Base-by-base conservation (phyloP, 2,797 vertebrate genomes). In the Enteromius fasciolatus region DNA sequence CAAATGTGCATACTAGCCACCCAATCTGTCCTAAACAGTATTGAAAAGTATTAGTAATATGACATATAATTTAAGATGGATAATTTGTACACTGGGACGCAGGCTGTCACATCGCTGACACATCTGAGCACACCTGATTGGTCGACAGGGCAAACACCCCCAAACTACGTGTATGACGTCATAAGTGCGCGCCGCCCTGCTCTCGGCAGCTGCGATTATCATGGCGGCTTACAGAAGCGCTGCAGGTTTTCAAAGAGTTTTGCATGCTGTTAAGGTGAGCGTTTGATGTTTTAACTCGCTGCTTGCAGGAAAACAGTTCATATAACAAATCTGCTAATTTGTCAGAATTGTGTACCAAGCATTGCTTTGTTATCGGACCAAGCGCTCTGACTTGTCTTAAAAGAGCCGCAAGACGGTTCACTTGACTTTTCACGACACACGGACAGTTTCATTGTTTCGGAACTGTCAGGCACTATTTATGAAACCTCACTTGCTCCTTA, bases 181-280 rank as follows among this genome's bases (percentile, higher is more conserved):
- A 25, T 48, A 0, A 23, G 15, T 8, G 7, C 25, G 48, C 80
- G 80, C 67, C 59, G 46, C 36, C 25, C 48, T 48, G 50, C 36
- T 72, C 11, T 36, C 28, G 20, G 54, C 48, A 10, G 63, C 83
- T 79, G 64, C 80, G 59, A 59, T 87, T 91, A 82, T 89, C 87
- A 95, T 95, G 94, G 93, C 93, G 89, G 88, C 92, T 48, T 89
- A 88, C 89, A 86, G 88, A 78, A 63, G 89, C 64, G 80, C 88
- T 86, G 81, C 87, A 81, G 77, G 90, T 15, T 46, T 94, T 83
- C 88, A 76, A 59, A 92, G 89, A 74, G 90, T 94, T 59, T 83
- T 92, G 74, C 84, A 86, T 4, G 68, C 86, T 9, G 83, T 83
- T 20, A 94, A 94, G 94, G 94, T 95, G 91, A 94, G 94, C 66